Evolutionary conservation across 2,888 invertebrate genomes (phyloP).

Genomic region (Drosophila lutescens): DNA sequence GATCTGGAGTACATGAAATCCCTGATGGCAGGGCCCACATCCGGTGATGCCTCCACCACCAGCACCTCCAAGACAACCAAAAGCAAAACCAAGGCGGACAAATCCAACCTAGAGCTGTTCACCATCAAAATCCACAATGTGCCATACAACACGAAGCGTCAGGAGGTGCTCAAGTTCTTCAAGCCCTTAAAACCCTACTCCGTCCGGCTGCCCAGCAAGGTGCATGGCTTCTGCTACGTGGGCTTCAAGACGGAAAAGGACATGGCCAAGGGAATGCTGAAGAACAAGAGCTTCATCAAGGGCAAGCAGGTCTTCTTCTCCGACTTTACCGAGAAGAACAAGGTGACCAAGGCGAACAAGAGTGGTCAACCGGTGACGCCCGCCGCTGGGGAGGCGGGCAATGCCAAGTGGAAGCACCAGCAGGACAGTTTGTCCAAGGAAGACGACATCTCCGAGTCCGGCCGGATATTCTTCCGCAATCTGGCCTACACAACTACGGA

Average conservation of each 20-base stretch:
- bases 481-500: conserved; percentile 94
- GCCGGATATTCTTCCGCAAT: conserved; percentile 96
- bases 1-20: conserved; percentile 93
- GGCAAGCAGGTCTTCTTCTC: conserved; percentile 87
- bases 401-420: conserved; percentile 87
- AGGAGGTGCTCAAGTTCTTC: conserved; percentile 93
- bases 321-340: conserved; percentile 85
- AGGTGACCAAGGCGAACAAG: conserved; percentile 78
- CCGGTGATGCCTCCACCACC: not conserved
- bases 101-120: conserved; percentile 84
- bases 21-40: conserved; percentile 85
- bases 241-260: conserved; percentile 94
- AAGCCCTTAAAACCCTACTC: conserved; percentile 91
- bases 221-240: conserved; percentile 95
- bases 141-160: conserved; percentile 91
- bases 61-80: conserved; percentile 81
- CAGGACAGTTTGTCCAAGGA: conserved; percentile 88
- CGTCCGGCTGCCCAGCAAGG: conserved; percentile 90
- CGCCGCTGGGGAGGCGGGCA: conserved; percentile 44
- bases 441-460: conserved; percentile 94
- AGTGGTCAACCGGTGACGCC: conserved; percentile 23
- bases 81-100: conserved; percentile 84
- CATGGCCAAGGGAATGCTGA: conserved; percentile 91
- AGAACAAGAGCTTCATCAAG: conserved; percentile 93
- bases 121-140: conserved; percentile 91